These are phyloP conservation scores for Pelvicachromis taeniatus DNA, from an alignment of 2,113 vertebrate species.

Conservation along the genomic window DNA sequence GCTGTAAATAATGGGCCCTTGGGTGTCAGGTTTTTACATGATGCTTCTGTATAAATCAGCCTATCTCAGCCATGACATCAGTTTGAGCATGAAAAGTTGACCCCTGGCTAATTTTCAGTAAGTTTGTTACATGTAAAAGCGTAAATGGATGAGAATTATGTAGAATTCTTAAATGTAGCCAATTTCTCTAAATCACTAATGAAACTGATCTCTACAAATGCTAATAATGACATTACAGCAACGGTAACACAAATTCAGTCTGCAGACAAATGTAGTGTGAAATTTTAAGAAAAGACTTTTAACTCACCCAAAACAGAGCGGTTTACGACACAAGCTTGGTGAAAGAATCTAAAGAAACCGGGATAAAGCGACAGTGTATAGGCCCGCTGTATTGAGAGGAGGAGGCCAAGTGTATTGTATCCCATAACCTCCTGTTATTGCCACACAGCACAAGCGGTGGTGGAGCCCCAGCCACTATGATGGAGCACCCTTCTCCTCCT, in stretches of 20 bases:
- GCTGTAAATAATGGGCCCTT: slow-evolving; percentile 63
- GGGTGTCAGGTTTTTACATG: slow-evolving; percentile 65
- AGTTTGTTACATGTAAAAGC: slow-evolving; percentile 42
- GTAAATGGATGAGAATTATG: not conserved
- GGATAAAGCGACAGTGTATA: slow-evolving; percentile 4
- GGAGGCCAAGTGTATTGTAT: slow-evolving; percentile 67
- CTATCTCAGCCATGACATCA: slow-evolving; percentile 61
- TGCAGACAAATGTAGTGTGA: not conserved
- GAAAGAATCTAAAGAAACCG: slow-evolving; percentile 14
- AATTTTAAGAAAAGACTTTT: not conserved
- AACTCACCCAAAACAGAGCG: slow-evolving; percentile 32
- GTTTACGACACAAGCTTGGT: slow-evolving; percentile 18
- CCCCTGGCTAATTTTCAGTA: slow-evolving; percentile 68
- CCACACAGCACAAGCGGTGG: slow-evolving; percentile 68
- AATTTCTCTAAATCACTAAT: not conserved
- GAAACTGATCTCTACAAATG: not conserved
- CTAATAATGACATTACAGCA: not conserved
- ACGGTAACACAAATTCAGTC: not conserved
- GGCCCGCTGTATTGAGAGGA: slow-evolving; percentile 56
- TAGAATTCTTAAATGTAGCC: not conserved
- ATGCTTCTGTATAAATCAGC: slow-evolving; percentile 75
- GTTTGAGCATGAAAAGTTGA: slow-evolving; percentile 71
- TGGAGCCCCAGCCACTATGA: slow-evolving; percentile 76
- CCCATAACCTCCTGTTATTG: slow-evolving; percentile 67
- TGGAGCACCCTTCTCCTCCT: slow-evolving; percentile 84